phyloP scores from a whole-genome alignment of 1,140 invertebrate species.

The Polyergus mexicanus region DNA sequence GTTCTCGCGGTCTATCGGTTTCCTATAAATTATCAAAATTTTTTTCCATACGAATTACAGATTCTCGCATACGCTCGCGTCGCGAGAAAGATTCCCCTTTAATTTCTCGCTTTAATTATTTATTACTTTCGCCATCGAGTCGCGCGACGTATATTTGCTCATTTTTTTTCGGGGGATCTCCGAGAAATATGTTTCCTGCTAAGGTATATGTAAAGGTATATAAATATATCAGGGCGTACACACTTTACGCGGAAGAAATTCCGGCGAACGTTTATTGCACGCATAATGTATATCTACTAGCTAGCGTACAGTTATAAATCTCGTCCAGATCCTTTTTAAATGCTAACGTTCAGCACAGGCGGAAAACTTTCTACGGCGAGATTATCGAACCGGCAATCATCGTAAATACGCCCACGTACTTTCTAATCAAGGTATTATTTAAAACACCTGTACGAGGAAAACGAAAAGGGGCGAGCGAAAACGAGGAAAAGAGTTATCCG shows the following conservation, averaged over 20 bases:
- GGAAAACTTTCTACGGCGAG: conserved; percentile 55
- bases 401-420: conserved; percentile 62
- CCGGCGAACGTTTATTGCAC: conserved; percentile 45
- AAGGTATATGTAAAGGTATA: conserved; percentile 18
- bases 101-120: conserved; percentile 30
- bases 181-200: not conserved
- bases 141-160: not conserved
- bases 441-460: conserved; percentile 15
- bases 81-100: not conserved
- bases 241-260: conserved; percentile 47
- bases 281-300: conserved; percentile 47
- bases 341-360: conserved; percentile 25
- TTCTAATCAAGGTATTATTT: conserved; percentile 61
- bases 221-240: conserved; percentile 32
- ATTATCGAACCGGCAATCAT: conserved; percentile 60
- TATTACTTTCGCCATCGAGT: not conserved
- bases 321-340: conserved; percentile 54
- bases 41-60: not conserved
- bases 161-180: not conserved
- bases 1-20: not conserved
- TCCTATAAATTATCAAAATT: not conserved
- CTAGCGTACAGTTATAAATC: conserved; percentile 49
- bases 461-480: conserved; percentile 32
- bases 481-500: not conserved
- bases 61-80: not conserved